Evolutionary conservation across 2,888 invertebrate species (phyloP), one percentile per base, ranked within the genome.

Genomic region (Tanytarsus gracilentus): DNA sequence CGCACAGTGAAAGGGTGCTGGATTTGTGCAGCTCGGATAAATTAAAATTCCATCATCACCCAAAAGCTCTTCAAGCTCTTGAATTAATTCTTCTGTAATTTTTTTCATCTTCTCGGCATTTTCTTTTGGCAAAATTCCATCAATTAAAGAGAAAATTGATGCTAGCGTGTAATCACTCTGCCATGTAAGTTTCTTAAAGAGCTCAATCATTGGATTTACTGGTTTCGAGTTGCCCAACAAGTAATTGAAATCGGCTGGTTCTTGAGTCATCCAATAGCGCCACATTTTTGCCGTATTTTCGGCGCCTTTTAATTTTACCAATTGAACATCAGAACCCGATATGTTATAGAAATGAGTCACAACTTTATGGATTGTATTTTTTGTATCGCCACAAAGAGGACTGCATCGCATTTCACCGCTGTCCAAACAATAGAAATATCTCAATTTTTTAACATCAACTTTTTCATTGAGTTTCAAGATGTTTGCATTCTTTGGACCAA

Each of bases 1-100:
- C 61, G 87, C 82, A 71, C 86, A 84, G 75, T 95, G 94, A 71
- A 87, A 87, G 14, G 86, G 85, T 0, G 95, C 90, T 3, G 85
- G 79, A 62, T 78, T 78, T 0, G 94, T 89, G 62, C 85, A 84
- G 5, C 87, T 83, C 29, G 93, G 93, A 71, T 85, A 92, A 60
- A 96, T 70, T 4, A 96, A 74, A 4, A 96, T 84, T 0, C 92
- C 93, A 69, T 89, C 79, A 5, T 82, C 76, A 8, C 86, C 87
- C 25, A 96, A 74, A 62, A 84, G 75, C 21, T 82, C 78, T 80
- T 85, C 30, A 16, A 90, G 69, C 63, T 82, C 80, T 0, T 79
- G 72, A 61, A 74, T 77, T 63, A 88, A 76, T 33, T 78, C 75
- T 21, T 72, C 68, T 1, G 83, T 84, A 14, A 79, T 72, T 4